Evolutionary conservation across 2,797 vertebrate species (phyloP).

Genomic region (Rhinogobio ventralis): DNA sequence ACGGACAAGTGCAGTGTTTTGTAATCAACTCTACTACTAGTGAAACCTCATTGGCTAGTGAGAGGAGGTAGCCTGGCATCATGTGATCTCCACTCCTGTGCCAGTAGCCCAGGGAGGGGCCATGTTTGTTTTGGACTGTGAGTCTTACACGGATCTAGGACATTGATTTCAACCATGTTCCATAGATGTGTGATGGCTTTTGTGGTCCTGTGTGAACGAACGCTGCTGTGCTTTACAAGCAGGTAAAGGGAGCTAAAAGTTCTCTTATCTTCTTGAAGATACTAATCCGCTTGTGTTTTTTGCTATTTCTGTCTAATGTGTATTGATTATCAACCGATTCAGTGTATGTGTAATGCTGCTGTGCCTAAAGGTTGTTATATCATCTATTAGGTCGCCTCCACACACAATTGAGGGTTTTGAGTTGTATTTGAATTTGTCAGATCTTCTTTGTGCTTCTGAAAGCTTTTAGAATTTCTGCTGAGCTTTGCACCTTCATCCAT

Average conservation of each 20-base stretch:
- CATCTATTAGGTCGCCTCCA: neutral
- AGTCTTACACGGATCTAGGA: slow-evolving; percentile 44
- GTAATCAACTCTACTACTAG: slow-evolving; percentile 26
- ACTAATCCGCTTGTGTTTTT: neutral
- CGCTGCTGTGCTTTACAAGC: neutral
- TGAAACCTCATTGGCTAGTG: slow-evolving; percentile 23
- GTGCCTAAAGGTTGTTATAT: neutral
- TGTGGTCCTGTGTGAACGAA: neutral
- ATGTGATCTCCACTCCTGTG: slow-evolving; percentile 24
- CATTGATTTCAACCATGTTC: slow-evolving; percentile 39
- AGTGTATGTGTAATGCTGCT: neutral
- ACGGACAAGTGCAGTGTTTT: slow-evolving; percentile 11
- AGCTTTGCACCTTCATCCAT: slow-evolving; percentile 57
- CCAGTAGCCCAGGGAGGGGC: slow-evolving; percentile 30
- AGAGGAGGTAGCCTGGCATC: slow-evolving; percentile 20
- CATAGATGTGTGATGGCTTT: neutral
- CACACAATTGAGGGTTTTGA: neutral
- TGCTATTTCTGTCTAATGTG: neutral
- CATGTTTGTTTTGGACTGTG: slow-evolving; percentile 53
- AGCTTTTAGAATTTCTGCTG: slow-evolving; percentile 68
- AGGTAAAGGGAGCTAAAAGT: slow-evolving; percentile 17
- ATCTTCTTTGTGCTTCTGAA: slow-evolving; percentile 78
- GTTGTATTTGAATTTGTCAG: slow-evolving; percentile 59
- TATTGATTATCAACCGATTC: neutral
- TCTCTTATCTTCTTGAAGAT: neutral